Evolutionary conservation across 2,888 invertebrate genomes (phyloP).

Genomic region (Drosophila picticornis): DNA sequence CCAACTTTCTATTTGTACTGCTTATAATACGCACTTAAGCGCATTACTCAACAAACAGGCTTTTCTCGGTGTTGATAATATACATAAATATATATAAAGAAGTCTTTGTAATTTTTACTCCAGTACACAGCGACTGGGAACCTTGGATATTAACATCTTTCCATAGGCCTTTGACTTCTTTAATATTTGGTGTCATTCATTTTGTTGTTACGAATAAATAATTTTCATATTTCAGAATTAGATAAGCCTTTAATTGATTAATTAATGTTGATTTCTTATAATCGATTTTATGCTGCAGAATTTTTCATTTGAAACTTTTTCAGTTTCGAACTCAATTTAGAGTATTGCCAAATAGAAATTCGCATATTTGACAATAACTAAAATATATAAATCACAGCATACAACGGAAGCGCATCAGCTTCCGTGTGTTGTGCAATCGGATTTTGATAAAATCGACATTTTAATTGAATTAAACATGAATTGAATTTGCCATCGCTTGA

Average conservation of each 20-base stretch:
- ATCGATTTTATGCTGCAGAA: not conserved
- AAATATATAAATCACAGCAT: not conserved
- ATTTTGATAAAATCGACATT: slow-evolving; percentile 67
- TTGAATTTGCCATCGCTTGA: slow-evolving; percentile 54
- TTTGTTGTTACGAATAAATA: not conserved
- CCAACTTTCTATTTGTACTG: slow-evolving; percentile 6
- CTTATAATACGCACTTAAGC: slow-evolving; percentile 1
- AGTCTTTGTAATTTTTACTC: not conserved
- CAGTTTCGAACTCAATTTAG: not conserved
- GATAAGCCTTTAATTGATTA: no score
- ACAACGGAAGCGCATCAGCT: not conserved
- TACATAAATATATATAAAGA: not conserved
- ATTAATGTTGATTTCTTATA: no score
- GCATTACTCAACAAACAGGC: not conserved
- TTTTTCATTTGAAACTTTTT: not conserved
- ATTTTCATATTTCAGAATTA: not conserved
- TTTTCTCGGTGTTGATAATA: not conserved
- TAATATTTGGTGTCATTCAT: not conserved
- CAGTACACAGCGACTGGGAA: not conserved
- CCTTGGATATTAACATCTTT: not conserved
- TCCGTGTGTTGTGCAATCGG: not conserved
- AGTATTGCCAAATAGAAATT: not conserved
- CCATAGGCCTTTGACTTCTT: not conserved
- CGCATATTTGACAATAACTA: not conserved
- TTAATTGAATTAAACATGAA: slow-evolving; percentile 72